These are phyloP conservation scores for Sesia apiformis DNA, from an alignment of 2,888 invertebrate species.

Conservation along the genomic window DNA sequence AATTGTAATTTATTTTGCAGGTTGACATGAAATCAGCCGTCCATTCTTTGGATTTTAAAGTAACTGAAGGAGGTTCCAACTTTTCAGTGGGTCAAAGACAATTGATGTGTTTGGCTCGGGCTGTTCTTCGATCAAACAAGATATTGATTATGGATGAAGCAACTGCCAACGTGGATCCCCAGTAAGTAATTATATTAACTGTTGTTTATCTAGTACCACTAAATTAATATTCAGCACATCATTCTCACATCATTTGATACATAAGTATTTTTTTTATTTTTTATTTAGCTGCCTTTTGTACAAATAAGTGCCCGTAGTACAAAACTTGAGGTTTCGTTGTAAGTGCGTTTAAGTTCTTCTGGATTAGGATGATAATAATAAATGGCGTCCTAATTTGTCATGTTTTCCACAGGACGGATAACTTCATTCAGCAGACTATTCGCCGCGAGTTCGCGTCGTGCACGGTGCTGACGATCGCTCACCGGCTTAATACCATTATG, in stretches of 20 bases:
- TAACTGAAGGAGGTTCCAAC: slow-evolving; percentile 84
- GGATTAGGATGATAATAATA: not conserved
- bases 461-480: slow-evolving; percentile 93
- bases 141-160: slow-evolving; percentile 94
- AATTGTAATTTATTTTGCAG: slow-evolving; percentile 36
- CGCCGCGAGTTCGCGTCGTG: slow-evolving; percentile 84
- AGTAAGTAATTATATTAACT: slow-evolving; percentile 44
- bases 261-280: too few species aligned
- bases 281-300: too few species aligned
- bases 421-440: slow-evolving; percentile 88
- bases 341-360: too few species aligned
- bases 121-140: slow-evolving; percentile 87
- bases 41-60: slow-evolving; percentile 78
- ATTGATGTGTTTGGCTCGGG: slow-evolving; percentile 90
- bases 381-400: not conserved
- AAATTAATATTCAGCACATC: too few species aligned
- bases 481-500: slow-evolving; percentile 93
- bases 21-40: slow-evolving; percentile 83
- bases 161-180: slow-evolving; percentile 94
- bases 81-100: slow-evolving; percentile 95
- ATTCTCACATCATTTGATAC: too few species aligned
- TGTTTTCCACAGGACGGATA: slow-evolving; percentile 77
- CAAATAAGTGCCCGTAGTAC: too few species aligned
- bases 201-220: too few species aligned
- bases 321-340: too few species aligned